Percentiles rank a stretch among this genome's conserved stretches.
Conservation (phyloP, 2,888 invertebrate genomes). For the Tuberolachnus salignus region DNA sequence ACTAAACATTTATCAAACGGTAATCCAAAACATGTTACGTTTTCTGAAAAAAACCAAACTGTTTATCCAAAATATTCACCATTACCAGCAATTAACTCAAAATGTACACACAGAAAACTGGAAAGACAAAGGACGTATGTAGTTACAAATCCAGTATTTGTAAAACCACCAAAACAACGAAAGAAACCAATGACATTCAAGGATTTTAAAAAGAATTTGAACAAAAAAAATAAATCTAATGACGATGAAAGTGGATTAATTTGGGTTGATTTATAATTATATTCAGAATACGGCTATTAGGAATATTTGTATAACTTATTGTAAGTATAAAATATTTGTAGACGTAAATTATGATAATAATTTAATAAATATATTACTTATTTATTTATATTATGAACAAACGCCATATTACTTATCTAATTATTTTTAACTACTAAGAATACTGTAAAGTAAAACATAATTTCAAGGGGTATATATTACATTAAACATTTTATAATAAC, state of each 20-base stretch:
- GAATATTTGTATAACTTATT: not conserved
- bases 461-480: not conserved
- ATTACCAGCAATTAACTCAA: constrained; percentile 43
- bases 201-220: constrained; percentile 37
- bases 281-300: not conserved
- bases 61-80: constrained; percentile 40
- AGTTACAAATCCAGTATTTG: constrained; percentile 48
- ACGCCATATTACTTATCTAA: no score
- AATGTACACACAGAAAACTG: constrained; percentile 12
- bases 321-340: not conserved
- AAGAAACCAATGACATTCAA: constrained; percentile 38
- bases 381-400: no score
- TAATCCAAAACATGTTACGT: constrained; percentile 28
- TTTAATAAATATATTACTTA: not conserved
- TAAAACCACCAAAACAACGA: constrained; percentile 23
- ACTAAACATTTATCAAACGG: constrained; percentile 31
- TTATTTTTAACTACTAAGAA: not conserved
- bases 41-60: constrained; percentile 15
- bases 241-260: constrained; percentile 38
- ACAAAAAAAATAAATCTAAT: constrained; percentile 33
- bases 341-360: not conserved
- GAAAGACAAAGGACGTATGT: constrained; percentile 48
- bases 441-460: no score
- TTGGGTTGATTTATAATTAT: constrained; percentile 37
- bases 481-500: not conserved